These are phyloP conservation scores for Tholera decimalis DNA, from an alignment of 2,888 invertebrate genomes.

Conservation along the genomic window DNA sequence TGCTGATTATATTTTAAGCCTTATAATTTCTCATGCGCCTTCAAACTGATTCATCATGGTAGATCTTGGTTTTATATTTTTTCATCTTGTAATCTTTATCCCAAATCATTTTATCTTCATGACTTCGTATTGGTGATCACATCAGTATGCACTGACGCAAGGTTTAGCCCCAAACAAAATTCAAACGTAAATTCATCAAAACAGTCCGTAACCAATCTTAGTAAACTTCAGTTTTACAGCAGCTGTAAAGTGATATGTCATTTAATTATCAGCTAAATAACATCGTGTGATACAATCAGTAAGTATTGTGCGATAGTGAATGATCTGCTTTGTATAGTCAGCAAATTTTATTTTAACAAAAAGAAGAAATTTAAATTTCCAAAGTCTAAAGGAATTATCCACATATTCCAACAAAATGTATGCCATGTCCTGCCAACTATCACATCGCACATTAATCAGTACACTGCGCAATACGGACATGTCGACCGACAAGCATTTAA, in stretches of 20 bases:
- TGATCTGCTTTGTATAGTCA: no score
- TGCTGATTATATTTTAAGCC: no score
- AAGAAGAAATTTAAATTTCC: background rate
- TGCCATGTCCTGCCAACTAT: constrained; percentile 36
- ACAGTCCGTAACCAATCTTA: background rate
- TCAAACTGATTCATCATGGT: background rate
- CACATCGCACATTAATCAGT: constrained; percentile 39
- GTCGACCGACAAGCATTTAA: constrained; percentile 3
- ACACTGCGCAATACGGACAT: constrained; percentile 38
- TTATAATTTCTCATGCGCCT: background rate
- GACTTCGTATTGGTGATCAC: no score
- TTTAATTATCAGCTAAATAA: no score
- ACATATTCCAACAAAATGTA: constrained; percentile 32
- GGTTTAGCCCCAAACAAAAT: constrained; percentile 2
- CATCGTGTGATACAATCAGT: no score
- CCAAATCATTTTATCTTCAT: background rate
- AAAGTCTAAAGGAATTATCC: constrained; percentile 19
- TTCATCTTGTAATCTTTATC: background rate
- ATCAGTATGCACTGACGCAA: no score
- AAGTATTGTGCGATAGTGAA: no score
- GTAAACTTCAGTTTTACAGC: no score
- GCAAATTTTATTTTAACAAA: no score
- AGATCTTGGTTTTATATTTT: background rate
- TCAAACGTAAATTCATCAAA: constrained; percentile 21
- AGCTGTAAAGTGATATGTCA: no score